Conservation (phyloP, 2,113 vertebrate species). For the Brachyhypopomus gauderio region DNA sequence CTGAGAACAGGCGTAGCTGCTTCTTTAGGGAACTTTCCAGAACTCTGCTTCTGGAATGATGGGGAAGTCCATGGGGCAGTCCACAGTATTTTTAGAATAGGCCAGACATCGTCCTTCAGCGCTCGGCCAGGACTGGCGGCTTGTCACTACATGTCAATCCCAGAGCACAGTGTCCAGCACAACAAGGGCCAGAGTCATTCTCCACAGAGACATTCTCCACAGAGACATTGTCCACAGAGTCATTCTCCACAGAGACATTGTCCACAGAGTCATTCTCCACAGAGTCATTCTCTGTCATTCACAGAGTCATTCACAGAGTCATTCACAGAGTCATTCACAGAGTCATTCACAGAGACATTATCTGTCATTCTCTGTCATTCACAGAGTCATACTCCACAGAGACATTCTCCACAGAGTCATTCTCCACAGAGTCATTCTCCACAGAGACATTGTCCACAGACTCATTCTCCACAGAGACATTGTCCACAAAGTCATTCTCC, state of each 20-base stretch:
- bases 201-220: background rate
- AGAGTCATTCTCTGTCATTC: background rate
- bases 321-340: no score
- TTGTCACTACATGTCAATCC: background rate
- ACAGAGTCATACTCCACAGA: no score
- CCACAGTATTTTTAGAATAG: slow-evolving; percentile 62
- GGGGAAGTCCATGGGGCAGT: slow-evolving; percentile 57
- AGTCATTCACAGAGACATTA: no score
- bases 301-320: no score
- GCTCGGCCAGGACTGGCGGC: slow-evolving; percentile 10
- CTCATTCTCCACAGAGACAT: no score
- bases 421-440: no score
- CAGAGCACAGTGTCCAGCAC: background rate
- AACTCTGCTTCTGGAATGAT: slow-evolving; percentile 22
- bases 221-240: no score
- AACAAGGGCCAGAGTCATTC: background rate
- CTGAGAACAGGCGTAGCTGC: slow-evolving; percentile 14
- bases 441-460: no score
- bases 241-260: background rate
- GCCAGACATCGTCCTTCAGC: slow-evolving; percentile 43
- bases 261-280: background rate
- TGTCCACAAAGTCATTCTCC: no score
- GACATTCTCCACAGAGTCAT: no score
- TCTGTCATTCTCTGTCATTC: no score
- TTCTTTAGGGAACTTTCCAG: slow-evolving; percentile 44